phyloP scores from a whole-genome alignment of 2,113 vertebrate genomes.

The Chloebia gouldiae region DNA sequence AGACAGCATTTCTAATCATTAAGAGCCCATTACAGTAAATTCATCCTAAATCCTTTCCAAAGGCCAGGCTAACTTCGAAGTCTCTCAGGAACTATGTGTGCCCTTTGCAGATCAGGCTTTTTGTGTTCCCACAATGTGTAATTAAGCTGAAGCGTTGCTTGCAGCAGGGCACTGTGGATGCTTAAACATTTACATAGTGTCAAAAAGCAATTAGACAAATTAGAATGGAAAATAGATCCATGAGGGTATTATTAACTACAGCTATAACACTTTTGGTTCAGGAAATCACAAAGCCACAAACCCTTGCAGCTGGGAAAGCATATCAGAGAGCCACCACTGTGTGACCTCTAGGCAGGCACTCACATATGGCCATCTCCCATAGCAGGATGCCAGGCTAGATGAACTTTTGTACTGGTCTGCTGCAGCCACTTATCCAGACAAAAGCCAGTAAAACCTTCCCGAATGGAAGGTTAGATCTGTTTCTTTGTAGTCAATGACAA shows the following conservation, averaged over 20 bases:
- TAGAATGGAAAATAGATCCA: background rate
- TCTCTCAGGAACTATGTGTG: background rate
- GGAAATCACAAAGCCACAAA: background rate
- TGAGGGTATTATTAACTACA: background rate
- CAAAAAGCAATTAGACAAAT: background rate
- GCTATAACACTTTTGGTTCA: background rate
- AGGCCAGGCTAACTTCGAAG: background rate
- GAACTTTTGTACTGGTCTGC: background rate
- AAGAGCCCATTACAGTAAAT: background rate
- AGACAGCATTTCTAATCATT: background rate
- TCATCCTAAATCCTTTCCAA: conserved; percentile 2
- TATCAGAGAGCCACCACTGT: too few relatives aligned
- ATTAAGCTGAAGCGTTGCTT: background rate
- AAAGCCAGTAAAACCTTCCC: background rate
- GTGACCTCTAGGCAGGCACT: background rate
- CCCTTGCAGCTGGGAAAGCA: background rate
- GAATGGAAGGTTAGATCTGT: background rate
- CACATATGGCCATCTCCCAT: background rate
- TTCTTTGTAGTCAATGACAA: background rate
- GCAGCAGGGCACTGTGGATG: background rate
- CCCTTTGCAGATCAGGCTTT: conserved; percentile 1
- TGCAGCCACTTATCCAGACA: background rate
- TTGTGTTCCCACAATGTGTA: background rate
- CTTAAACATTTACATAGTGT: conserved; percentile 10
- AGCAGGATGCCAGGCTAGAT: background rate